These are phyloP conservation scores for Deilephila elpenor DNA, from an alignment of 2,888 invertebrate genomes.

Conservation along the genomic window DNA sequence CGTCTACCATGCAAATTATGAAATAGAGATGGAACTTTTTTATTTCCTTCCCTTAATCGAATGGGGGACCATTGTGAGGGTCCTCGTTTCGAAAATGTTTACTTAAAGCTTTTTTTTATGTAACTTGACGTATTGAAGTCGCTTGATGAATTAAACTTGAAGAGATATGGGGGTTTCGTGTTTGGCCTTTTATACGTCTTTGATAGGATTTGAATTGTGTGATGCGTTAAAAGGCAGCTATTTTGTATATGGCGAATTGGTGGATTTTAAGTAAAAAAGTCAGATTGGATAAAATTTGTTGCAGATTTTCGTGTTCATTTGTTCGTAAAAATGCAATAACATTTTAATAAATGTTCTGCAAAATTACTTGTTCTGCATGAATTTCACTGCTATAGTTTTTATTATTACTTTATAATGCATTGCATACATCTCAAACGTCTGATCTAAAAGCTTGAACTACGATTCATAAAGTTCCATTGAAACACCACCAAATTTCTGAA, in stretches of 20 bases:
- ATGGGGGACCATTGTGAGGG: constrained; percentile 76
- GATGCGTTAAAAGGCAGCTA: not conserved
- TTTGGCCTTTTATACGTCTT: constrained; percentile 20
- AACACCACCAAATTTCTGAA: no score
- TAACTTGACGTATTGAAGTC: constrained; percentile 25
- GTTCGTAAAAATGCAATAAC: no score
- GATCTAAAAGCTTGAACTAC: no score
- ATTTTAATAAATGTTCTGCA: no score
- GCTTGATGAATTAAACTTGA: constrained; percentile 24
- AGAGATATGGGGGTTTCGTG: constrained; percentile 24
- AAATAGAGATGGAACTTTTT: constrained; percentile 69
- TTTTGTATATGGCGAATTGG: not conserved
- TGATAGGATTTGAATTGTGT: constrained; percentile 11
- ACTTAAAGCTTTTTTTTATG: constrained; percentile 27
- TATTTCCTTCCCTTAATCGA: constrained; percentile 74
- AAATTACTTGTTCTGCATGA: no score
- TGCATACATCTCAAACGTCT: no score
- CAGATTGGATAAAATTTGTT: no score
- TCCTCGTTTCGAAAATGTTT: constrained; percentile 44
- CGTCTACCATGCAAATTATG: constrained; percentile 83
- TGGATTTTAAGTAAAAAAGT: not conserved
- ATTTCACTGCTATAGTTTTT: no score
- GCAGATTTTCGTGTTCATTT: no score
- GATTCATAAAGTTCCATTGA: no score
- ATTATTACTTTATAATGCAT: no score